A percentile compares a stretch with the other conserved stretches of the same genome.
Conservation (phyloP, 2,113 vertebrate genomes). For the Peromyscus polionotus region DNA sequence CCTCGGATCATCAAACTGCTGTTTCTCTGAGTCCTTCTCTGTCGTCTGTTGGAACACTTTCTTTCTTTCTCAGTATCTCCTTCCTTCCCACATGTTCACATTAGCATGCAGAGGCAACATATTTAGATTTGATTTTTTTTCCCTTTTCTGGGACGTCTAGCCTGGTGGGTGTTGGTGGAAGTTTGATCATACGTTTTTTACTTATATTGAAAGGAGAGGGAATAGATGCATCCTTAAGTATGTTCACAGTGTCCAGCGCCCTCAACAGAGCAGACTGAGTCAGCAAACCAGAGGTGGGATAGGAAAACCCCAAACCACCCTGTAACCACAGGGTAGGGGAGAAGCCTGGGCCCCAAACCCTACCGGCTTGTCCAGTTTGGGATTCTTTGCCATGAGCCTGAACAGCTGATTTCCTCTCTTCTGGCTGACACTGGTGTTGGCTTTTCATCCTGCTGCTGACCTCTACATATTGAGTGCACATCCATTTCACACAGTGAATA, state of each 20-base stretch:
- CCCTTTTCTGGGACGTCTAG: background rate
- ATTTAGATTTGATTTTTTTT: constrained; percentile 28
- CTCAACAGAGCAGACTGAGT: background rate
- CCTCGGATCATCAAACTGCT: no score
- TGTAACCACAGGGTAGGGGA: background rate
- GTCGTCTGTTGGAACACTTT: background rate
- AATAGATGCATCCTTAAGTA: background rate
- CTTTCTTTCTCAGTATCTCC: background rate
- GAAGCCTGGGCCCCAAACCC: background rate
- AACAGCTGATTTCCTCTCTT: background rate
- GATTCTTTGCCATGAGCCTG: background rate
- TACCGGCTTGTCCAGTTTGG: background rate
- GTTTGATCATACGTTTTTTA: background rate
- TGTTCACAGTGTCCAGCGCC: background rate
- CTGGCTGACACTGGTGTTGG: background rate
- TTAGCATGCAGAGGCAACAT: background rate
- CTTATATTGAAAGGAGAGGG: background rate
- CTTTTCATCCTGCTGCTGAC: background rate
- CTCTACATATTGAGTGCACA: background rate
- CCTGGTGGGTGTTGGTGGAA: background rate
- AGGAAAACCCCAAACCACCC: background rate
- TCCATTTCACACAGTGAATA: background rate
- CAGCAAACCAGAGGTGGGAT: background rate
- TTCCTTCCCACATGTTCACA: background rate
- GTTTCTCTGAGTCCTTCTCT: background rate